phyloP scores from a whole-genome alignment of 2,797 vertebrate species.

The Chelon auratus region DNA sequence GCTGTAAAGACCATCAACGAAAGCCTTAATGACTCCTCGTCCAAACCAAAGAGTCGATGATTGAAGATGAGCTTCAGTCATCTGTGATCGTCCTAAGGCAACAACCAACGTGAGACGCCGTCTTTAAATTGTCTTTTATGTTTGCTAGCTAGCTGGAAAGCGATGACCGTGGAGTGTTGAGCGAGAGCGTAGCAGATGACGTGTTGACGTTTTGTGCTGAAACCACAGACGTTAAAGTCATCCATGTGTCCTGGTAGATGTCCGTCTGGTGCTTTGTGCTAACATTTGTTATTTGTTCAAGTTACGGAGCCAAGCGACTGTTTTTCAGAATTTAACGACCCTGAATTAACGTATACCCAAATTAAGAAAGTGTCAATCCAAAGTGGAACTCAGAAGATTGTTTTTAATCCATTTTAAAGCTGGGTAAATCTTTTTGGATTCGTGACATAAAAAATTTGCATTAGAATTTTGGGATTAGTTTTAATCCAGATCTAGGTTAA shows the following conservation, averaged over 20 bases:
- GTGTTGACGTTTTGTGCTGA: background rate
- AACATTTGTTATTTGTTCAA: background rate
- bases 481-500: too few species aligned
- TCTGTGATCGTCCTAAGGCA: background rate
- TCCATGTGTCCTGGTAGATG: slow-evolving; percentile 28
- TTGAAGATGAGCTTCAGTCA: too few species aligned
- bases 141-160: background rate
- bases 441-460: too few species aligned
- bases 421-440: too few species aligned
- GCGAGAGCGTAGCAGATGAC: background rate
- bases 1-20: background rate
- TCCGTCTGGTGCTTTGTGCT: slow-evolving; percentile 14
- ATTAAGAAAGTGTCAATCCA: too few species aligned
- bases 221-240: slow-evolving; percentile 29
- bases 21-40: too few species aligned
- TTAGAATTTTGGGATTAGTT: too few species aligned
- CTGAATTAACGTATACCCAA: too few species aligned
- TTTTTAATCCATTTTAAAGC: too few species aligned
- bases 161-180: background rate
- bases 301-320: background rate
- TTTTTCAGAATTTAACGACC: background rate
- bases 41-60: background rate
- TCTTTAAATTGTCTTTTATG: background rate
- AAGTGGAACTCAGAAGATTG: too few species aligned
- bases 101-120: background rate